A percentile compares a stretch with the other conserved stretches of the same genome.
Evolutionary conservation across 1,140 invertebrate genomes (phyloP).

Genomic region (Anthonomus grandis): DNA sequence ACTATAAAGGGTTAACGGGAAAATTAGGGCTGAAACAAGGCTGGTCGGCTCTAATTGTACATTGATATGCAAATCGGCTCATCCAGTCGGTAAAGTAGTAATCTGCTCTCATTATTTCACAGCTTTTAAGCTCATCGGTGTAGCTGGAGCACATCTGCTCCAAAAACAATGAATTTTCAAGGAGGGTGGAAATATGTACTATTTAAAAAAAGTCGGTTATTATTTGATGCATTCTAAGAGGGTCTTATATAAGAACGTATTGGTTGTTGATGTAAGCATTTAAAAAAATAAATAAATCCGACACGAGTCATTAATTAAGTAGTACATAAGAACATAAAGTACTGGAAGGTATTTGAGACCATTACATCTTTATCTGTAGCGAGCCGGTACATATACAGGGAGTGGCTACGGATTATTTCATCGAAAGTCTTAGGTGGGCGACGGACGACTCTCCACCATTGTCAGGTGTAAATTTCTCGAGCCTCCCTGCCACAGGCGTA

Average conservation of each 20-base stretch:
- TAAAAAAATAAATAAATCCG: not conserved
- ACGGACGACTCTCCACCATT: conserved; percentile 39
- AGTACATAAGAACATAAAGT: conserved; percentile 10
- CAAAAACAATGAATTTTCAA: conserved; percentile 22
- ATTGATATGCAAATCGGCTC: conserved; percentile 45
- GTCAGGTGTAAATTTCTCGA: conserved; percentile 47
- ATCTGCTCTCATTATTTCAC: conserved; percentile 46
- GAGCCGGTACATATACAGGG: conserved; percentile 34
- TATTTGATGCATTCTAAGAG: not conserved
- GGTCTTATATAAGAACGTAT: too few species aligned
- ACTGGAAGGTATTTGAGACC: conserved; percentile 37
- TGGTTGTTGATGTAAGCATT: too few species aligned
- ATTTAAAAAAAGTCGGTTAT: not conserved
- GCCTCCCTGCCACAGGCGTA: conserved; percentile 6
- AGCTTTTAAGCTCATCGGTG: conserved; percentile 40
- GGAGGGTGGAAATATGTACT: not conserved
- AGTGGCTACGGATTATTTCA: conserved; percentile 46
- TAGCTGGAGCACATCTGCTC: conserved; percentile 37
- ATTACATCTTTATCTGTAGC: conserved; percentile 46
- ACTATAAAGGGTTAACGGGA: conserved; percentile 8
- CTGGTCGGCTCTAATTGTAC: conserved; percentile 38
- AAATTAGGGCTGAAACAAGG: conserved; percentile 23
- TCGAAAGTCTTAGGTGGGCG: conserved; percentile 42
- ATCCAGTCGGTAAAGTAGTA: conserved; percentile 42
- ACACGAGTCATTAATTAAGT: conserved; percentile 10